A percentile compares a stretch with the other conserved stretches of the same genome.
phyloP scores from a whole-genome alignment of 2,888 invertebrate species.

The Dryomyza anilis region DNA sequence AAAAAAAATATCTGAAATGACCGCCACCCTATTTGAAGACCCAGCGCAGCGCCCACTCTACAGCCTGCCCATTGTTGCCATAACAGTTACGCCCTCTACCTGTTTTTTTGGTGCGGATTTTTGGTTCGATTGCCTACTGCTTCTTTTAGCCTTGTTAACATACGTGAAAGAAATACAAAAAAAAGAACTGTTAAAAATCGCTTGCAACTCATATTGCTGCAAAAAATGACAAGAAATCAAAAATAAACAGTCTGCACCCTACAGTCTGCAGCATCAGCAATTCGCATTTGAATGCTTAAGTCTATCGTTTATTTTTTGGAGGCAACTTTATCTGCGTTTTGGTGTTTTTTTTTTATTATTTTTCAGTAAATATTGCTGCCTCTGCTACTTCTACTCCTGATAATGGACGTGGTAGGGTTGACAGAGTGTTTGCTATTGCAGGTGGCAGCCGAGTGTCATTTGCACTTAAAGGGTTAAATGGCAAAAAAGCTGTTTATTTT shows the following conservation, averaged over 20 bases:
- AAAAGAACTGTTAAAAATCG: neutral
- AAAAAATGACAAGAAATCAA: neutral
- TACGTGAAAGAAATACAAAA: neutral
- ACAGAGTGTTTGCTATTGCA: neutral
- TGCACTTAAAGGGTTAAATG: conserved; percentile 17
- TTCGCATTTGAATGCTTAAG: no score
- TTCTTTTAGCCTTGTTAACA: no score
- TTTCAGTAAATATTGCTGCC: neutral
- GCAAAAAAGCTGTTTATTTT: no score
- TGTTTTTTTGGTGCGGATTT: no score
- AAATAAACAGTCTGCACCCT: neutral
- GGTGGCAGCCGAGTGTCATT: neutral
- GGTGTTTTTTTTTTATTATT: neutral
- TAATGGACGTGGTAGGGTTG: neutral
- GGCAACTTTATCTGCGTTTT: neutral
- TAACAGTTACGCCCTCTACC: no score
- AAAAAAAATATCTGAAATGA: conserved; percentile 8
- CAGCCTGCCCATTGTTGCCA: neutral
- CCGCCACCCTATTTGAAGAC: no score
- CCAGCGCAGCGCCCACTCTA: neutral
- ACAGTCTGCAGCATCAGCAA: neutral
- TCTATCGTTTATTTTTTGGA: conserved; percentile 1
- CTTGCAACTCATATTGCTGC: neutral
- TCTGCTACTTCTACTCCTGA: neutral
- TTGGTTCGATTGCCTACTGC: no score